Base-by-base conservation (phyloP, 2,888 invertebrate genomes). In the Flabesymbios commensalis region DNA sequence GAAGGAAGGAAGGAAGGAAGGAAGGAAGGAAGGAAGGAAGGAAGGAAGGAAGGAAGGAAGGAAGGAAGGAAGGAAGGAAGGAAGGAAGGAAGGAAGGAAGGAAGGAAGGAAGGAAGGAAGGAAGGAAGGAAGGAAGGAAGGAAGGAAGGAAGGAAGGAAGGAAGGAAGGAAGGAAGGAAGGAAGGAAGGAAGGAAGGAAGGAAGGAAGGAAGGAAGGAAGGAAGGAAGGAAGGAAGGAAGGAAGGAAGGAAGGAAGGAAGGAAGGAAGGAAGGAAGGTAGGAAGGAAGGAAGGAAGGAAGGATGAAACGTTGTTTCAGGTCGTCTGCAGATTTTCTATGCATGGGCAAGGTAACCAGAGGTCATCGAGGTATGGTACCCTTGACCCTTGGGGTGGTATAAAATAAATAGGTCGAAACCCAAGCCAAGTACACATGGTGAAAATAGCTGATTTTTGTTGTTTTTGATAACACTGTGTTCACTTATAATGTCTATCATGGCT, bases 241-340 rank as follows among this genome's bases (percentile, higher is more conserved):
- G 51, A 49, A 29, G 43, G 43, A 55, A 1, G 42, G 43, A 55
- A 24, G 28, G 43, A 55, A n/a, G 43, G 43, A 55, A 1, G 43
- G 43, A 49, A 49, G 55, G 51, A 22, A 49, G 51, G 51, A 22
- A 49, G 51, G 51, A 14, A 55, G 2, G 55, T 7, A 49, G 43
- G 55, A 49, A 55, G 55, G 55, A 49, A 55, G 55, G 55, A 49
- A 55, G 45, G 43, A 49, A 55, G 53, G 19, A n/a, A n/a, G n/a
- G n/a, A n/a, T n/a, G n/a, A n/a, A n/a, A n/a, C n/a, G n/a, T n/a
- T n/a, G n/a, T n/a, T n/a, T n/a, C n/a, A n/a, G n/a, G n/a, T n/a
- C n/a, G n/a, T n/a, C n/a, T n/a, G n/a, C n/a, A n/a, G n/a, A n/a
- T n/a, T n/a, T n/a, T n/a, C n/a, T n/a, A n/a, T n/a, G n/a, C n/a